Evolutionary conservation across 2,797 vertebrate genomes (phyloP).

Genomic region (Balearica regulorum): DNA sequence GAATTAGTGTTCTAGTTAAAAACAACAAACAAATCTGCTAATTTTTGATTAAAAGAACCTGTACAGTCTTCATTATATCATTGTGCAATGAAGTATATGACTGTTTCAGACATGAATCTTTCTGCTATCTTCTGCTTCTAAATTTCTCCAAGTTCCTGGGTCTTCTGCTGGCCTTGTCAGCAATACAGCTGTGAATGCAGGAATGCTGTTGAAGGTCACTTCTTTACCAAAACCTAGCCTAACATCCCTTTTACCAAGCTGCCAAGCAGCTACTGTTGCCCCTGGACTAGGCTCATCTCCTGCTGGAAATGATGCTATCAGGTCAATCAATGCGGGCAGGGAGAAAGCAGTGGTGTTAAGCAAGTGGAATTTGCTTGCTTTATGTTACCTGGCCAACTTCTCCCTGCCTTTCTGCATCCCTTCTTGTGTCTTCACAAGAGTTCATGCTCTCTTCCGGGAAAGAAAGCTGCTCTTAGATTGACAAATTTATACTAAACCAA

Average conservation of each 20-base stretch:
- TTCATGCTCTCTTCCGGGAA: background rate
- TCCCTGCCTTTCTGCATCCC: background rate
- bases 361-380: background rate
- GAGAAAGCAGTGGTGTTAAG: background rate
- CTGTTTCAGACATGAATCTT: background rate
- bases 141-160: background rate
- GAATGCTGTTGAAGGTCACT: background rate
- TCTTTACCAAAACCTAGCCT: background rate
- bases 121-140: background rate
- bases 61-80: fast-evolving
- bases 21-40: background rate
- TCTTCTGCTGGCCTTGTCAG: background rate
- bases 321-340: background rate
- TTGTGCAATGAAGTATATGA: background rate
- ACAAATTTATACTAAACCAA: background rate
- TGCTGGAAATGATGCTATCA: background rate
- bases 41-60: background rate
- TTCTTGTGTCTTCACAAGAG: background rate
- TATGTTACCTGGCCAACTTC: background rate
- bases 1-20: background rate
- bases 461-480: background rate
- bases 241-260: background rate
- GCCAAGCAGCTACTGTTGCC: background rate
- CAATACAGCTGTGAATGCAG: background rate
- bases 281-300: background rate